Evolutionary conservation across 2,888 invertebrate species (phyloP).

Genomic region (Lasioglossum lativentre): DNA sequence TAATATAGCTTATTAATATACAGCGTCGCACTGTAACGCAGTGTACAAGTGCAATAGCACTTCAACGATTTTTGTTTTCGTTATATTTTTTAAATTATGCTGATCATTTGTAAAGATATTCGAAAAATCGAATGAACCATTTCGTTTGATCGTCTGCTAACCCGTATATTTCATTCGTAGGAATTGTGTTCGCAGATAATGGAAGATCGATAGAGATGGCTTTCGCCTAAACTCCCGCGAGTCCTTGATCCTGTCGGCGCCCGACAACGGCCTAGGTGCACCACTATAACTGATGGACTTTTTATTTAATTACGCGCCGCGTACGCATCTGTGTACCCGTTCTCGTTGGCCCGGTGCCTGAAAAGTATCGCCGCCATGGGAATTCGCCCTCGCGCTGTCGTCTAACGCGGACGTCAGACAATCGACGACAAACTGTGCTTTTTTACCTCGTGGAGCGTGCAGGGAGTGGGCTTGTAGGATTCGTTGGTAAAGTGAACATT

Average conservation of each 20-base stretch:
- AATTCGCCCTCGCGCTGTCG: conserved; percentile 55
- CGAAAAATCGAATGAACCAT: neutral
- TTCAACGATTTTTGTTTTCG: too few relatives aligned
- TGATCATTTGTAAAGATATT: neutral
- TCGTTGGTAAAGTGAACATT: neutral
- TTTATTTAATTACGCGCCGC: conserved; percentile 76
- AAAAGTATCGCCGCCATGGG: conserved; percentile 61
- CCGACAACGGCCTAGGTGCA: conserved; percentile 60
- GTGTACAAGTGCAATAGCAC: too few relatives aligned
- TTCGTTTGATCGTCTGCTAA: conserved; percentile 25
- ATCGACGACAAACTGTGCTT: conserved; percentile 48
- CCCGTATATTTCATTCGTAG: conserved; percentile 19
- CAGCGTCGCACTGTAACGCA: too few relatives aligned
- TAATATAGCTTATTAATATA: too few relatives aligned
- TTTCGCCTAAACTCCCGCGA: conserved; percentile 63
- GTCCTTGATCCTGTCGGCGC: conserved; percentile 69
- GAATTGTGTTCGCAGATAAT: conserved; percentile 25
- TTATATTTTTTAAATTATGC: neutral
- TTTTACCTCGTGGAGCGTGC: conserved; percentile 3
- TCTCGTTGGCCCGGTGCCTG: conserved; percentile 44
- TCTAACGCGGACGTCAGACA: conserved; percentile 60
- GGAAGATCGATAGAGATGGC: conserved; percentile 46
- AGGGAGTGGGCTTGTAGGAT: neutral
- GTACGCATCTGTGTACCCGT: conserved; percentile 75
- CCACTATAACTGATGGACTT: conserved; percentile 76